Base-by-base conservation (phyloP, 2,113 vertebrate genomes). In the Sula dactylatra region DNA sequence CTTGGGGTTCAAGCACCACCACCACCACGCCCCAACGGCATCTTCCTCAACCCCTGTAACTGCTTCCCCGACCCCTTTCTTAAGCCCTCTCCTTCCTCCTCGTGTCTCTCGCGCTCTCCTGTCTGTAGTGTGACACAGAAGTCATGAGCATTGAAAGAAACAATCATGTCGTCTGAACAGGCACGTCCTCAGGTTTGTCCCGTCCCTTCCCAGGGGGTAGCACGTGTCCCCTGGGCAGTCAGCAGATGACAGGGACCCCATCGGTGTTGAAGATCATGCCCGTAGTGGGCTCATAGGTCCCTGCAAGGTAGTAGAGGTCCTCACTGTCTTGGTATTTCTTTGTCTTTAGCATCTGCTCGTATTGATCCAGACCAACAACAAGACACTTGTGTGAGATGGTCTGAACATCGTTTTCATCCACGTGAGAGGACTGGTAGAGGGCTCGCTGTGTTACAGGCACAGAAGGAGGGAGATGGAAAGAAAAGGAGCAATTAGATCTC, bases 241-340 rank as follows among this genome's bases (percentile, higher is more conserved):
- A 99, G 98, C 99, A 99, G 98, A 99, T 99, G 97, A 99, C 99
- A 3, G 99, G 99, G 83, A 99, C 99, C 9, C 99, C 99, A 2
- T 99, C 99, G 0, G 99, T 99, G 98, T 99, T 99, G 98, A 99
- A 99, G 97, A 99, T 99, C 99, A 99, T 99, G 97, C 99, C 99
- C 2, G 99, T 99, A 90, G 99, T 99, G 97, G 99, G 99, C 94
- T 99, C 99, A 1, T 99, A 99, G 79, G 99, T 99, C 95, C 99
- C 99, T 10, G 99, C 99, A 96, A 99, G 98, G 98, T 99, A 99
- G 98, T 99, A 99, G 67, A 99, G 99, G 96, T 99, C 99, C 96
- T 99, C 99, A 54, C 99, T 99, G 98, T 99, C 99, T 79, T 99
- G 99, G 90, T 99, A 99, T 97, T 99, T 99, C 95, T 99, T 99